Conservation (phyloP, 1,140 invertebrate genomes). For the Ctenoplectra terminalis region DNA sequence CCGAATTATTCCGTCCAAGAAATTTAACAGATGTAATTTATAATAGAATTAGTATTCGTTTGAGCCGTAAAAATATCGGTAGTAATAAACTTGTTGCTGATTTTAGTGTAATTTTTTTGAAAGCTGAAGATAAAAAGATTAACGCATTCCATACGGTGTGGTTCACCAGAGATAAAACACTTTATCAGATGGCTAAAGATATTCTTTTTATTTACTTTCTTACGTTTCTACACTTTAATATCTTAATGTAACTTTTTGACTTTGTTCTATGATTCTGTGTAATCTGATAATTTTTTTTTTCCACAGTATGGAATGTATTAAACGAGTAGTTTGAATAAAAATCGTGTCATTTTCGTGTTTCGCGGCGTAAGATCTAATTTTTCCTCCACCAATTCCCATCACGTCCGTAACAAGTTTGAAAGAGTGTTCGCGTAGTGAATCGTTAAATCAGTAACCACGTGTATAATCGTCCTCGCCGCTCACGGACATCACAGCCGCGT, state of each 20-base stretch:
- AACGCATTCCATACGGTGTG: neutral
- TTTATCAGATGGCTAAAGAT: neutral
- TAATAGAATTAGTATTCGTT: neutral
- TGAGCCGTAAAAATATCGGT: neutral
- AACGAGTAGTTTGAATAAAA: neutral
- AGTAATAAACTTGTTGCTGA: neutral
- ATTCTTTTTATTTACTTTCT: neutral
- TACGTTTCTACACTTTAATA: neutral
- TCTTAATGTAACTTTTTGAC: neutral
- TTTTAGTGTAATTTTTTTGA: neutral
- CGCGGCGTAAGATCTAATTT: neutral
- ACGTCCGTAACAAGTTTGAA: conserved; percentile 1
- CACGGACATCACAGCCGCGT: neutral
- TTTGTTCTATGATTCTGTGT: neutral
- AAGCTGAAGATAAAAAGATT: neutral
- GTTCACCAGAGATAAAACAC: neutral
- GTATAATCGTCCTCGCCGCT: conserved; percentile 23
- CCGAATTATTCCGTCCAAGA: neutral
- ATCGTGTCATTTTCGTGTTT: no score
- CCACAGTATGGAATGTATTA: neutral
- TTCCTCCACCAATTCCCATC: neutral
- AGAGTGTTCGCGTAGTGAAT: neutral
- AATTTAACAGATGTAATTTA: neutral
- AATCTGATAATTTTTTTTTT: neutral
- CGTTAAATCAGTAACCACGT: conserved; percentile 11